Base-by-base conservation (phyloP, 2,113 vertebrate genomes). In the Pygoscelis adeliae region DNA sequence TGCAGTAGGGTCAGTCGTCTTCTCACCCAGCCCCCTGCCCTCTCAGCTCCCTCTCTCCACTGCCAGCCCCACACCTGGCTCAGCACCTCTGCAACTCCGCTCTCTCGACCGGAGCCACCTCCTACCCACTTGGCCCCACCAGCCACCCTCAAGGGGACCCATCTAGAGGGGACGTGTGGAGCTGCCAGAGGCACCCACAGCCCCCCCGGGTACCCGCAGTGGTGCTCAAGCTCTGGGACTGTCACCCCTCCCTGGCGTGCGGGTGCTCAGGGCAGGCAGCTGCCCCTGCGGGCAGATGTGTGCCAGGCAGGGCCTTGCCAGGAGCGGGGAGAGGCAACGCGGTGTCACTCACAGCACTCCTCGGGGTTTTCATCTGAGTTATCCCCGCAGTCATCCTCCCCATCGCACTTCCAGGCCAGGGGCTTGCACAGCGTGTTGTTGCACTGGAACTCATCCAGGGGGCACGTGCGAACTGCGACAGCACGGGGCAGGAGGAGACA, bases 371-470 rank as follows among this genome's bases (percentile, higher is more conserved):
- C 99, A 0, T 99, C 99, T 0, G 99, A 99, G 97, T 99, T 99
- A 97, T 99, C 99, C 5, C 99, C 99, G 2, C 99, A 99, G 96
- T 99, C 99, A 0, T 99, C 99, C 88, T 99, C 99, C 2, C 99
- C 99, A 0, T 99, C 99, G 3, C 99, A 99, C 92, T 99, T 99
- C 99, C 99, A 99, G 63, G 99, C 99, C 80, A 99, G 98, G 0
- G 99, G 99, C 83, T 99, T 99, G 96, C 99, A 99, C 92, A 99
- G 94, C 1, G 99, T 99, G 97, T 99, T 99, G 97, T 99, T 99
- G 93, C 99, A 99, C 98, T 99, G 99, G 98, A 99, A 99, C 96
- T 99, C 99, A 1, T 99, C 99, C 97, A 98, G 93, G 74, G 99
- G 99, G 94, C 99, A 99, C 34, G 99, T 99, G 78, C 99, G 98